Base-by-base conservation (phyloP, 2,797 vertebrate genomes). In the Yasuhikotakia modesta region DNA sequence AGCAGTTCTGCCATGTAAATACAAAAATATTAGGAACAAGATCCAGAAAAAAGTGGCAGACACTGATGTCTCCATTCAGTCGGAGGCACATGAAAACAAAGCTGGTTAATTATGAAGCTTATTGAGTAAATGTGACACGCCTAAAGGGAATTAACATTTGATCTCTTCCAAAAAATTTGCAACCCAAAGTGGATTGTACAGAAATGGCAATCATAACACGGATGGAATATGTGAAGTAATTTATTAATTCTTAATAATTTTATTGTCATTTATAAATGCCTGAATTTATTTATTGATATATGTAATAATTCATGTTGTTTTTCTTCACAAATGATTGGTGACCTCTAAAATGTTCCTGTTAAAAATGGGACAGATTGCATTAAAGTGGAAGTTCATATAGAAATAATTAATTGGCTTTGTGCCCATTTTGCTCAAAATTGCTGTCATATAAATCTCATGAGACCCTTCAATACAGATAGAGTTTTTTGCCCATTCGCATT, bases 1-100 rank as follows among this genome's bases (percentile, higher is more conserved):
- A 74, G 70, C 57, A 60, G 35, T 50, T 63, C 79, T 78, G 48
- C 79, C 73, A 73, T 84, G 77, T 85, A 79, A 78, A 86, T 74
- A 84, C 10, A 76, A 81, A 46, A 84, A 82, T 55, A 16, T 45
- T 48, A 61, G 79, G 55, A 83, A 78, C 39, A 63, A 55, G 10
- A 74, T 80, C 67, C 58, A 24, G 77, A 61, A 79, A 71, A 77
- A 71, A 43, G 45, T 46, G 65, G 35, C 63, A 55, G 43, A 63
- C 1, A 27, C 64, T 73, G 57, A 71, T 67, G 55, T 84, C 73
- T 86, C 79, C 64, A 64, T 84, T 84, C 64, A 53, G 21, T 80
- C 61, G 24, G 46, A 60, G 50, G 46, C 30, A 73, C 69, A 27
- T 46, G n/a, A 61, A 46, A 82, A 80, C 52, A 64, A 79, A 19